Conservation (phyloP, 1,140 invertebrate species). For the Brachionus calyciflorus region DNA sequence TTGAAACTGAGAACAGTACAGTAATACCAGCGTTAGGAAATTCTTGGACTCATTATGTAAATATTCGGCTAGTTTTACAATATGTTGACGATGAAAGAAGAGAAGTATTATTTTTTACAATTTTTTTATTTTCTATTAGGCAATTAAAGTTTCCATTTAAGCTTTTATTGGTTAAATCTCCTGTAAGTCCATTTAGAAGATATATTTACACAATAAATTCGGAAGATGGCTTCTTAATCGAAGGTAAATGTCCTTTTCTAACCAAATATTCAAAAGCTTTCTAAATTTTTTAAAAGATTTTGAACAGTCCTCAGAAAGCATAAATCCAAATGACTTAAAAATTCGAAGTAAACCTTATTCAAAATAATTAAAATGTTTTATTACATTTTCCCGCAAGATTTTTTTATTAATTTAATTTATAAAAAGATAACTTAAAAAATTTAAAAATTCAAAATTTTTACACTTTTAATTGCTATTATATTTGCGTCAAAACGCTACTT, state of each 20-base stretch:
- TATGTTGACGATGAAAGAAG: slow-evolving; percentile 6
- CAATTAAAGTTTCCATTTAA: too few relatives aligned
- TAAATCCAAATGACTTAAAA: not conserved
- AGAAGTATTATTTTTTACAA: not conserved
- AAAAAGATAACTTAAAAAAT: too few relatives aligned
- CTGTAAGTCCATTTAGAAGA: not conserved
- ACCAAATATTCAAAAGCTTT: not conserved
- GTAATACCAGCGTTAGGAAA: not conserved
- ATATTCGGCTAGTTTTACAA: slow-evolving; percentile 9
- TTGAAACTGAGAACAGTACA: not conserved
- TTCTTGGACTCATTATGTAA: slow-evolving; percentile 33
- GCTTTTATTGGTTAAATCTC: not conserved
- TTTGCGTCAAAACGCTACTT: too few relatives aligned
- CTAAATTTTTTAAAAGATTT: not conserved
- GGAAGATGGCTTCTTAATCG: not conserved
- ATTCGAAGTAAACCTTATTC: slow-evolving; percentile 30
- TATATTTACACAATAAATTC: slow-evolving; percentile 10
- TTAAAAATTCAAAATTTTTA: too few relatives aligned
- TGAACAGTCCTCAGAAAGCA: not conserved
- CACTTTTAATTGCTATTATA: too few relatives aligned
- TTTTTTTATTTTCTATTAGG: too few relatives aligned
- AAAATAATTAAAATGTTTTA: not conserved
- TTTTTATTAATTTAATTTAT: too few relatives aligned
- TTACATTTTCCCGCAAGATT: too few relatives aligned
- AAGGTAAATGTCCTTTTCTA: too few relatives aligned